phyloP scores from a whole-genome alignment of 2,888 invertebrate genomes.

The Deilephila porcellus region DNA sequence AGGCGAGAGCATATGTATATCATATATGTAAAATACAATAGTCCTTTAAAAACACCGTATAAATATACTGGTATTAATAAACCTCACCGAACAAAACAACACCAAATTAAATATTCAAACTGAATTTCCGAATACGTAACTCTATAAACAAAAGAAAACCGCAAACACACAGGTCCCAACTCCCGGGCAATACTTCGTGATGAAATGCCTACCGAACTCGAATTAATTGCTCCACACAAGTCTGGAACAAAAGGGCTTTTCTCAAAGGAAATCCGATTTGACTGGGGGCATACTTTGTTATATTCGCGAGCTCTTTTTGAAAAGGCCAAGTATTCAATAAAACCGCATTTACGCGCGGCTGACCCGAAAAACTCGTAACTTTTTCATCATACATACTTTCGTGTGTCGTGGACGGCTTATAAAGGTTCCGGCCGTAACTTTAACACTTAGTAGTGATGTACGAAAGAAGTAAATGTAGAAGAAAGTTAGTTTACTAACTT shows the following conservation, averaged over 20 bases:
- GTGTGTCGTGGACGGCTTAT: slow-evolving; percentile 7
- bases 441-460: not conserved
- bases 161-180: not conserved
- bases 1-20: no score
- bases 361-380: slow-evolving; percentile 28
- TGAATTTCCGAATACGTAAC: not conserved
- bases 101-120: not conserved
- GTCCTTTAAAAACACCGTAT: no score
- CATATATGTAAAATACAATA: no score
- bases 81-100: no score
- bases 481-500: no score
- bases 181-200: not conserved
- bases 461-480: not conserved
- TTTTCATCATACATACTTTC: slow-evolving; percentile 19
- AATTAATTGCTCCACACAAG: slow-evolving; percentile 13
- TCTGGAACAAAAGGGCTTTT: slow-evolving; percentile 9
- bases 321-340: slow-evolving; percentile 29
- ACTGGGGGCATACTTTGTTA: slow-evolving; percentile 28
- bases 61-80: no score
- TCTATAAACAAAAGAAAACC: not conserved
- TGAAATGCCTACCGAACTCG: not conserved
- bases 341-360: slow-evolving; percentile 17
- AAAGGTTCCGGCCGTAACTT: slow-evolving; percentile 12
- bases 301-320: slow-evolving; percentile 21
- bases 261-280: slow-evolving; percentile 38